Base-by-base conservation (phyloP, 2,113 vertebrate genomes). In the Notarius quadriscutis region DNA sequence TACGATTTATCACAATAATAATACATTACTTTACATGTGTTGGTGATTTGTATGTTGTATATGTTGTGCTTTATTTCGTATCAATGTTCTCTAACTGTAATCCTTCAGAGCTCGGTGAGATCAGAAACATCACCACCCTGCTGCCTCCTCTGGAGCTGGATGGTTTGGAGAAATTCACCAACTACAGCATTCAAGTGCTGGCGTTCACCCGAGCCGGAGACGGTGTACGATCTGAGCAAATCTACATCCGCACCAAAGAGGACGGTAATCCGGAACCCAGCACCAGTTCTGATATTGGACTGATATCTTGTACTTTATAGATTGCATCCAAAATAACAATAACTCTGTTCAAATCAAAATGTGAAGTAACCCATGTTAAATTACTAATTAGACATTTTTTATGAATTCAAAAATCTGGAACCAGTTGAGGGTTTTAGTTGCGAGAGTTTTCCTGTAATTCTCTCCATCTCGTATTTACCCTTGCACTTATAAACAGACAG, bases 111-210 rank as follows among this genome's bases (percentile, higher is more conserved):
- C 95, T 99, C 25, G 98, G 98, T 15, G 98, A 99, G 89, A 99
- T 99, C 92, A 96, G 96, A 92, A 99, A 99, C 1, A 96, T 99
- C 83, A 99, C 97, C 0, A 98, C 98, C 12, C 96, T 96, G 0
- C 97, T 98, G 84, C 96, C 97, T 2, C 97, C 96, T 3, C 95
- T 99, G 89, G 98, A 99, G 92, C 93, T 99, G 93, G 97, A 98
- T 1, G 97, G 97, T 8, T 92, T 99, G 88, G 98, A 99, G 92
- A 99, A 99, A 90, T 99, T 98, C 88, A 99, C 98, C 92, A 99
- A 99, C 94, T 99, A 99, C 93, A 99, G 98, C 93, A 97, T 99
- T 92, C 98, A 99, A 91, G 98, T 99, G 91, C 85, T 99, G 94
- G 95, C 98, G 83, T 99, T 98, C 90, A 99, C 98, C 34, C 93